A percentile compares a stretch with the other conserved stretches of the same genome.
phyloP scores from a whole-genome alignment of 2,113 vertebrate species.

The Murina feae region DNA sequence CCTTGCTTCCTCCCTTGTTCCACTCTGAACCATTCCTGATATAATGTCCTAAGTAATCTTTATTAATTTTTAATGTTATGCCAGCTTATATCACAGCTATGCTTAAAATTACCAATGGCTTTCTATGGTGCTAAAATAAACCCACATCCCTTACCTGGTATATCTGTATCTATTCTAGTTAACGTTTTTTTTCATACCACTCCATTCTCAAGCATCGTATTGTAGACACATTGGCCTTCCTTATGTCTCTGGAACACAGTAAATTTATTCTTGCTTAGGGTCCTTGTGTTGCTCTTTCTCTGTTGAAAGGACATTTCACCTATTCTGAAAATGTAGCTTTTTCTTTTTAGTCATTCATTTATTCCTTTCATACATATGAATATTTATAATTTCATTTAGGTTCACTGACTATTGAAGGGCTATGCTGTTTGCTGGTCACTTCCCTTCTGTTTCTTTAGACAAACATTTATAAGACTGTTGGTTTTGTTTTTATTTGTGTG shows the following conservation, averaged over 20 bases:
- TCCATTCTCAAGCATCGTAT: background rate
- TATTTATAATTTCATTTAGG: background rate
- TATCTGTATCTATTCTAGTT: background rate
- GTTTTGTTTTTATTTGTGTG: too few relatives aligned
- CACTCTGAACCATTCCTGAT: background rate
- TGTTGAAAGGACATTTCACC: background rate
- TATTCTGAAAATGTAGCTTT: background rate
- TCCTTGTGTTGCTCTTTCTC: background rate
- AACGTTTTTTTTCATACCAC: background rate
- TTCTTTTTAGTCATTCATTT: background rate
- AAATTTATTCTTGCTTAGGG: background rate
- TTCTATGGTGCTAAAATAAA: background rate
- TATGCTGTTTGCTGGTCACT: background rate
- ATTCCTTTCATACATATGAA: background rate
- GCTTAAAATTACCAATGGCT: background rate
- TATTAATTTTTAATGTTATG: background rate
- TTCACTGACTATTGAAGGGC: background rate
- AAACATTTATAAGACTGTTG: background rate
- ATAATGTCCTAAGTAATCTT: background rate
- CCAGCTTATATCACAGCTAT: background rate
- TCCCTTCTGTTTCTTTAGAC: background rate
- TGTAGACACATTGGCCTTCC: background rate
- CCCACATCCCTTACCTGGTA: accelerated
- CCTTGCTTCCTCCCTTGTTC: background rate
- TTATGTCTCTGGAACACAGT: background rate